Percentiles rank a stretch among this genome's conserved stretches.
These are phyloP conservation scores for Esox lucius DNA, from an alignment of 2,797 vertebrate genomes.

Conservation along the genomic window DNA sequence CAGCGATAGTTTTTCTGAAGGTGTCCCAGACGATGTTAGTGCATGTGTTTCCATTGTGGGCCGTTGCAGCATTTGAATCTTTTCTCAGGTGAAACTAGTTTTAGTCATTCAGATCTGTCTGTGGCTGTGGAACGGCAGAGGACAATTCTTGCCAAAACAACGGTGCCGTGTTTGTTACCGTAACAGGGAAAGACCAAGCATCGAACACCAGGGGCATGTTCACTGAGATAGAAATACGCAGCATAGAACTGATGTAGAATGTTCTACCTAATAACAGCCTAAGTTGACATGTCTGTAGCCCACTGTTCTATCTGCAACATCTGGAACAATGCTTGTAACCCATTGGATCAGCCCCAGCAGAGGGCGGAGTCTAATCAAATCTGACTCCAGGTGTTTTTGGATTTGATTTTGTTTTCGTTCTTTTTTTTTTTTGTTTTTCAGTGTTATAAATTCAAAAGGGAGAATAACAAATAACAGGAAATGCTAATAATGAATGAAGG, in stretches of 20 bases:
- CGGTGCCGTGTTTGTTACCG: conserved; percentile 63
- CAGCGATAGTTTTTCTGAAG: conserved; percentile 23
- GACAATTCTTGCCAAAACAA: conserved; percentile 65
- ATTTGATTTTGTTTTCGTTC: conserved; percentile 13
- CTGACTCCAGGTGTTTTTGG: conserved; percentile 19
- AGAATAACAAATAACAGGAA: conserved; percentile 27
- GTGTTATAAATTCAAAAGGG: conserved; percentile 45
- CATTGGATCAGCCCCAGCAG: not conserved
- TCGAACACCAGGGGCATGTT: conserved; percentile 17
- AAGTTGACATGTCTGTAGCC: not conserved
- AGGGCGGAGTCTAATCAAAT: conserved; percentile 17
- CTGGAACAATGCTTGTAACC: not conserved
- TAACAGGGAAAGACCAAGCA: conserved; percentile 33
- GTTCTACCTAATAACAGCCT: not conserved
- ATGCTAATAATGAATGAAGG: conserved; percentile 47
- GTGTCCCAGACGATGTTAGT: not conserved
- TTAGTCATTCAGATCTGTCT: conserved; percentile 41
- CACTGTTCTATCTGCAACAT: not conserved
- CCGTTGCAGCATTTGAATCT: conserved; percentile 36
- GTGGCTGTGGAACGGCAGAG: conserved; percentile 51
- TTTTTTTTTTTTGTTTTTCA: conserved; percentile 18
- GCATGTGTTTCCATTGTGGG: conserved; percentile 21
- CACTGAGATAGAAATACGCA: not conserved
- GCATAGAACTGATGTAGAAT: conserved; percentile 4
- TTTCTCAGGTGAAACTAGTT: conserved; percentile 68